Base-by-base conservation (phyloP, 2,113 vertebrate species). In the Parotia lawesii region DNA sequence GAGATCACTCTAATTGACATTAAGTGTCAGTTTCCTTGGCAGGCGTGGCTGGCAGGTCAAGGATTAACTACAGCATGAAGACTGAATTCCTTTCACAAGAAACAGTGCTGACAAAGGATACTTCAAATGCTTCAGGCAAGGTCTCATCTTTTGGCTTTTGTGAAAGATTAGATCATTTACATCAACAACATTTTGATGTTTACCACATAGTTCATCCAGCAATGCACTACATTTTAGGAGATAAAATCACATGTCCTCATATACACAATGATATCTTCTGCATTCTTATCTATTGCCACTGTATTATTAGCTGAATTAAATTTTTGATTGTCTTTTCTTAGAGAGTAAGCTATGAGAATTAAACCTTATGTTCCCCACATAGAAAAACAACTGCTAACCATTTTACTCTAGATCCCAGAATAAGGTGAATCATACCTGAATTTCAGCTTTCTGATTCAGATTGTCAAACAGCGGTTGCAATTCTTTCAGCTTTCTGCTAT, bases 11-110 rank as follows among this genome's bases (percentile, higher is more conserved):
- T 95, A 92, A 96, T 90, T 94, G 94, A 83, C 48, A 40, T 54
- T 69, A 93, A 95, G 87, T 90, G 87, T 95, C 91, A 83, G 74
- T 70, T 95, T 93, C 64, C 62, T 69, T 95, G 76, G 87, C 83
- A 87, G 70, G 70, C 5, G 1, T 73, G 67, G 35, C 89, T 66
- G 57, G 64, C 91, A 94, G 93, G 94, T 96, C 96, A 97, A 74
- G 61, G 92, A 93, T 94, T 93, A 93, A 97, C 76, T 54, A 47
- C 48, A 77, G 25, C 5, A 10, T 16, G 16, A 75, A 86, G 29
- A 74, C 38, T 62, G 15, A 85, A 54, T 79, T 93, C 75, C 75
- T 35, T 76, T 86, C 25, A 6, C 16, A 56, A 82, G 54, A 91
- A 86, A 53, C 9, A 61, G 9, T 53, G 48, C 58, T 21, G 57